Base-by-base conservation (phyloP, 2,888 invertebrate genomes). In the Erebia palarica region DNA sequence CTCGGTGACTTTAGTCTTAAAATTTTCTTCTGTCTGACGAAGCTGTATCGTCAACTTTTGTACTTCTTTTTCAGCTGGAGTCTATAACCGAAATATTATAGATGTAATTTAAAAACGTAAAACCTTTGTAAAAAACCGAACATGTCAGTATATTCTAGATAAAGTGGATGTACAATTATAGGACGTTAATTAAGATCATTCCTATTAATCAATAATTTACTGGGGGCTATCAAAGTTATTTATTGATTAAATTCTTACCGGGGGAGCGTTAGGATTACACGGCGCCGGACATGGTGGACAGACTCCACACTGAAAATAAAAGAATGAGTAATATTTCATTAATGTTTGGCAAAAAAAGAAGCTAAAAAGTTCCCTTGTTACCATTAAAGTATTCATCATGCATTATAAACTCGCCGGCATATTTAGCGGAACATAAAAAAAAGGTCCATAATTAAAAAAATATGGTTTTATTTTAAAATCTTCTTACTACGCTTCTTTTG, bases 1-100 rank as follows among this genome's bases (percentile, higher is more conserved):
- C 92, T 96, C 96, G 9, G 94, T 94, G 13, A 96, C 88, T 91
- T 96, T 96, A 0, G 92, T 94, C 78, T 95, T 96, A 81, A 95
- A 96, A 80, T 94, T 95, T 77, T 96, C 95, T 83, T 96, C 95
- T 0, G 95, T 93, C 72, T 95, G 92, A 11, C 90, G 90, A 71
- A 96, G 94, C 79, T 95, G 95, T 73, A 95, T 94, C 21, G 93
- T 90, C 11, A 96, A 82, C 81, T 94, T 95, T 42, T 93, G 89
- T 4, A 95, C 89, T 85, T 95, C 95, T 76, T 88, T 93, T 76
- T 95, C 95, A 0, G 91, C 89, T 0, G 92, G 92, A 10, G 90
- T 91, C 90, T 92, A 77, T 21, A 67, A 59, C 59, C 14, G 11
- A 57, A 21, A 42, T 36, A 10, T 14, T 55, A 36, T 16, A 18